Evolutionary conservation across 2,888 invertebrate species (phyloP), one percentile per base, ranked within the genome.

Genomic region (Himalopsyche japonica): DNA sequence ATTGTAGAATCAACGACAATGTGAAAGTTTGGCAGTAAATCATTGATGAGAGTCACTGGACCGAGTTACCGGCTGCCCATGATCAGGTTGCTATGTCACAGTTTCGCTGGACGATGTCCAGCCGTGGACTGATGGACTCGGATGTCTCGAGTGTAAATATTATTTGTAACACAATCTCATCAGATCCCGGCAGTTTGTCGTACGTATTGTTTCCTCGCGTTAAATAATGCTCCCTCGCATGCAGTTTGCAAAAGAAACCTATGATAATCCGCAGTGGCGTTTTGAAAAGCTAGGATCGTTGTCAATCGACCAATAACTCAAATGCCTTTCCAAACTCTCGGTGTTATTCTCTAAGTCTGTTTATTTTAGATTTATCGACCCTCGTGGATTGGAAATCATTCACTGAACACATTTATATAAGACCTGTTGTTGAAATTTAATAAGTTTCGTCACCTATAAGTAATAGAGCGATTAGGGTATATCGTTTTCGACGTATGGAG

Each of bases 291-390:
- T 70, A 79, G 80, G 79, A 82, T 79, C 37, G 82, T 78, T 82
- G 85, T 85, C 79, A 49, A 80, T 85, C 81, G 85, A 85, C 85
- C 85, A 85, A 85, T 80, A 78, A 85, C 85, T 85, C 81, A 78
- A 82, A 82, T 85, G 85, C 85, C 85, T 85, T 85, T 78, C 77
- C 82, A 43, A 70, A 79, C 82, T 84, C 82, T 84, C 76, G 82
- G 37, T 84, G 84, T 84, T 84, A 81, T 79, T 82, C 82, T 84
- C 76, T 82, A 79, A 82, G 79, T 79, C 78, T 82, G 24, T 78
- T 30, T 81, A 80, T 76, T 79, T 82, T 82, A 79, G 80, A 76
- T 84, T 82, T 70, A 70, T 70, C 15, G 27, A 57, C 70, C 70
- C 70, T 70, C 70, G 70, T 27, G 70, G 70, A 70, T 70, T 70